A percentile compares a stretch with the other conserved stretches of the same genome.
Conservation (phyloP, 2,888 invertebrate genomes). For the Spisula solida region DNA sequence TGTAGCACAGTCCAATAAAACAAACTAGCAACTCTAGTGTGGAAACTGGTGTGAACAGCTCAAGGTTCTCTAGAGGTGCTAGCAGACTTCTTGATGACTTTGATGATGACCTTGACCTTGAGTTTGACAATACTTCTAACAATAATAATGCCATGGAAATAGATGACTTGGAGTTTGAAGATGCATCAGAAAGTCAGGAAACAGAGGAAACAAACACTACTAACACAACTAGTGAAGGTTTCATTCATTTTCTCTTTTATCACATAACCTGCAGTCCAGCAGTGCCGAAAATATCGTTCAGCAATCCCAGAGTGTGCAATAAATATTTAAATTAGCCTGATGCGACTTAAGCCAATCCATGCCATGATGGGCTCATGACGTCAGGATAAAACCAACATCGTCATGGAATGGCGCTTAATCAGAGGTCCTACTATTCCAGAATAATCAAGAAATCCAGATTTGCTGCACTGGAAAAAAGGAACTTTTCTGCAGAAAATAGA, state of each 20-base stretch:
- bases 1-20: slow-evolving; percentile 25
- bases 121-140: slow-evolving; percentile 70
- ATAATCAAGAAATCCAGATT: too few species aligned
- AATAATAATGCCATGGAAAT: slow-evolving; percentile 70
- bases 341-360: too few species aligned
- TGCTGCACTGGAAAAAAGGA: too few species aligned
- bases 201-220: slow-evolving; percentile 61
- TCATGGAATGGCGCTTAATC: too few species aligned
- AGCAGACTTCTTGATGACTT: slow-evolving; percentile 62
- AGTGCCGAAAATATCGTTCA: too few species aligned
- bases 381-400: too few species aligned
- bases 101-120: slow-evolving; percentile 77
- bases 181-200: slow-evolving; percentile 74
- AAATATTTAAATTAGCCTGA: too few species aligned
- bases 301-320: too few species aligned
- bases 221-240: slow-evolving; percentile 29
- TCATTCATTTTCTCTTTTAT: neutral
- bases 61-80: slow-evolving; percentile 50
- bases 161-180: slow-evolving; percentile 68
- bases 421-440: too few species aligned
- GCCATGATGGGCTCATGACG: too few species aligned
- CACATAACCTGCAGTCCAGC: neutral
- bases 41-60: slow-evolving; percentile 48
- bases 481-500: too few species aligned
- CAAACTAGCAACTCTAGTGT: slow-evolving; percentile 30